Percentiles rank a stretch among this genome's conserved stretches.
Conservation (phyloP, 2,888 invertebrate species). For the Brachynemurus nebulosus region DNA sequence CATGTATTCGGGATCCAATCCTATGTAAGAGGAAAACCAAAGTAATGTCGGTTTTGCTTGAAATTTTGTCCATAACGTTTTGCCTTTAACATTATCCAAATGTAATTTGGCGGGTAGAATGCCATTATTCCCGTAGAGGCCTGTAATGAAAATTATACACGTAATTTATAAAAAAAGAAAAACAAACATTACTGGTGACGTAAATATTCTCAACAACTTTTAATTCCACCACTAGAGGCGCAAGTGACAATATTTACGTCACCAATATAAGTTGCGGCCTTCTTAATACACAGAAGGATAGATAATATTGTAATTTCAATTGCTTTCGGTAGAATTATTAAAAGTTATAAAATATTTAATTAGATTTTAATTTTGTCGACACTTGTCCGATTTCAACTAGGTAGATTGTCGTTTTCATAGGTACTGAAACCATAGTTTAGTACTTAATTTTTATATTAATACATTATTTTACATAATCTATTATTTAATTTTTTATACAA, state of each 20-base stretch:
- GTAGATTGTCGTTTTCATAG: too few relatives aligned
- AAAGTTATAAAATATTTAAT: background rate
- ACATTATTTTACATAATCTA: too few relatives aligned
- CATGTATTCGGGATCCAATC: conserved; percentile 48
- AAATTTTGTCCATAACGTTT: conserved; percentile 38
- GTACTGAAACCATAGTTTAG: too few relatives aligned
- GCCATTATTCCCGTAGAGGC: conserved; percentile 63
- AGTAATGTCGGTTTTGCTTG: conserved; percentile 49
- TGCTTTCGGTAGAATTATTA: too few relatives aligned
- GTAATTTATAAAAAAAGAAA: too few relatives aligned
- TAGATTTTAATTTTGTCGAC: background rate
- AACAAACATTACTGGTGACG: background rate
- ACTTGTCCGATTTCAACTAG: background rate
- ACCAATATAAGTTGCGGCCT: background rate
- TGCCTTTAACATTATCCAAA: conserved; percentile 32
- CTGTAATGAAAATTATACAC: conserved; percentile 34
- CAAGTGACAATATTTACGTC: background rate
- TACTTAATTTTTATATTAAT: too few relatives aligned
- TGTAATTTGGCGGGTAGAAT: conserved; percentile 45
- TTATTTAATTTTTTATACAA: too few relatives aligned
- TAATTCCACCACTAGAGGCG: background rate
- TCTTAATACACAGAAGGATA: background rate
- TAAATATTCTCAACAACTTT: background rate
- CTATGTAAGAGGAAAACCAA: conserved; percentile 50
- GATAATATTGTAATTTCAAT: background rate